phyloP scores from a whole-genome alignment of 1,140 invertebrate genomes.

The Temnothorax curvispinosus region DNA sequence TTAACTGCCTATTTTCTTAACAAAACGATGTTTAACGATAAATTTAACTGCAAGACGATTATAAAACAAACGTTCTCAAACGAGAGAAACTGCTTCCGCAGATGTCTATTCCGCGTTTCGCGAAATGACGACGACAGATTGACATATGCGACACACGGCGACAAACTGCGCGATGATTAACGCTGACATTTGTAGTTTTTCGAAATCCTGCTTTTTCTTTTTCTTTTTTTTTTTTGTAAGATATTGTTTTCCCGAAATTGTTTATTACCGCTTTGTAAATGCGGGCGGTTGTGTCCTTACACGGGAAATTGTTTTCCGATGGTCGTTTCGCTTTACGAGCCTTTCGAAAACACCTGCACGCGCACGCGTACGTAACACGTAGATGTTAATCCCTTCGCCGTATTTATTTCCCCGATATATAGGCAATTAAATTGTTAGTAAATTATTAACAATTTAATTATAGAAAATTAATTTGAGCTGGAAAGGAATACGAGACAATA shows the following conservation, averaged over 20 bases:
- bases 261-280: conserved; percentile 36
- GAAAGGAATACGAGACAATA: neutral
- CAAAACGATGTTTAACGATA: conserved; percentile 9
- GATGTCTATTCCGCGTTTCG: neutral
- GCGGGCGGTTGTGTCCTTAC: conserved; percentile 1
- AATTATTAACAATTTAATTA: conserved; percentile 30
- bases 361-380: neutral
- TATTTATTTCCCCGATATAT: conserved; percentile 12
- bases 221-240: neutral
- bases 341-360: conserved; percentile 43
- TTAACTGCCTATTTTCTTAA: conserved; percentile 30
- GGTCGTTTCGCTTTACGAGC: conserved; percentile 45
- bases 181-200: conserved; percentile 19
- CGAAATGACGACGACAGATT: conserved; percentile 7
- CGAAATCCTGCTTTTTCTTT: neutral
- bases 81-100: neutral
- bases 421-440: conserved; percentile 5
- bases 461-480: conserved; percentile 5
- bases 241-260: neutral
- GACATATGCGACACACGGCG: neutral
- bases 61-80: conserved; percentile 9
- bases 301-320: conserved; percentile 29
- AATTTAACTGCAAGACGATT: conserved; percentile 5
- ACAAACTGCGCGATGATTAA: conserved; percentile 14
- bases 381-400: conserved; percentile 15